Base-by-base conservation (phyloP, 2,888 invertebrate genomes). In the Ophraella communa region DNA sequence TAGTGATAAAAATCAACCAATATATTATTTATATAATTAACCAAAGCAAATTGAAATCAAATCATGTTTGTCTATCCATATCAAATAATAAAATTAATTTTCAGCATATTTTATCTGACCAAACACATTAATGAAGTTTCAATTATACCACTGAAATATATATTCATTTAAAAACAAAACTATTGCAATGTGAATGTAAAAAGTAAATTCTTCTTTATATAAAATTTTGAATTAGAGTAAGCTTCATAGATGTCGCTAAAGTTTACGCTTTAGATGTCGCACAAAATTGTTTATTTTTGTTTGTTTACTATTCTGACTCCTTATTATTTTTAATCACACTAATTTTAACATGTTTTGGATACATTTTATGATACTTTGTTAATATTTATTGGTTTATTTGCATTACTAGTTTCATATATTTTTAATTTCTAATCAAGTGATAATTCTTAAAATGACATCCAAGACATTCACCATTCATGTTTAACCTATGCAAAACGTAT, bases 401-500 rank as follows among this genome's bases (percentile, higher is more conserved):
- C n/a, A n/a, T n/a, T n/a, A n/a, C n/a, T 35, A 30, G 11, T 30
- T 35, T 4, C 35, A n/a, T 35, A n/a, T 35, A 14, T 4, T n/a
- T 11, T 33, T 11, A 11, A 4, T 33, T 33, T 33, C 11, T 33
- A 10, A 1, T n/a, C 0, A n/a, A 30, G 4, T 45, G 24, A 11
- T 33, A 27, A 30, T 44, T 20, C 27, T 17, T 11, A 5, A 47
- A 62, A 44, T 44, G 54, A 35, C 24, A 33, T 65, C 57, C 54
- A 57, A 61, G 64, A 35, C 45, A 35, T 23, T 53, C 52, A 61
- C 51, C 18, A 42, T 57, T 42, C 47, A 62, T 62, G 45, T 58
- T 64, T 65, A 64, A 69, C 62, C 67, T 64, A 17, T 51, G 59
- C 60, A 65, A 64, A 63, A 52, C n/a, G n/a, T n/a, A 63, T 59